Base-by-base conservation (phyloP, 2,113 vertebrate species). In the Spizaetus ornatus region DNA sequence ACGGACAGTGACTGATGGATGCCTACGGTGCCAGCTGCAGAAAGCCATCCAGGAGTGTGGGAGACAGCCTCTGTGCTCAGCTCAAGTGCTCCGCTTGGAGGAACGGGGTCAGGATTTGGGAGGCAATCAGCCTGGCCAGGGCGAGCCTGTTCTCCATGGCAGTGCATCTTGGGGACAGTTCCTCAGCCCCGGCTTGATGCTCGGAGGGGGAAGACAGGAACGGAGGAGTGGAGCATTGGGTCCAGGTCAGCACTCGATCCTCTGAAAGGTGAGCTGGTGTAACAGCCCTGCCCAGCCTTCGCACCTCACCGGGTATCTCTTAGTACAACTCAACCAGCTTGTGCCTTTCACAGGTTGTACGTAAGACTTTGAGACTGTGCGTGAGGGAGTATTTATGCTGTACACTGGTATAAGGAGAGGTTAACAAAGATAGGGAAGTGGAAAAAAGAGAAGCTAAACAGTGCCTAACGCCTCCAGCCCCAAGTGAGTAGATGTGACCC, bases 161-260 rank as follows among this genome's bases (percentile, higher is more conserved):
- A 7, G 4, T 0, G 8, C 2, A 0, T 7, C 40, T 1, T n/a
- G 18, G 18, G 29, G 34, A 73, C 7, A 2, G 50, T 1, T 43
- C 26, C 53, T 56, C 70, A 66, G 52, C 7, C 47, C 42, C 1
- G 0, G 16, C 27, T 9, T 3, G 48, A 6, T 25, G n/a, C 25
- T 80, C 7, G 0, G 2, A 16, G 40, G 11, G 8, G 5, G 3
- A 21, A 45, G 43, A 10, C 13, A 27, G 72, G 18, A 29, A 20
- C 0, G 6, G 19, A 26, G 62, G 40, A 56, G 48, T 2, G 6
- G 48, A 53, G 36, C 21, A 2, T 0, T 40, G 52, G 23, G 32
- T 26, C 34, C 31, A 9, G 13, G 58, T 48, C 82, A 79, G 55
- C 48, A 5, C 42, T 17, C 2, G 23, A 17, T 21, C 22, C 10